Evolutionary conservation across 2,113 vertebrate species (phyloP).

Genomic region (Halcyon malimbica): DNA sequence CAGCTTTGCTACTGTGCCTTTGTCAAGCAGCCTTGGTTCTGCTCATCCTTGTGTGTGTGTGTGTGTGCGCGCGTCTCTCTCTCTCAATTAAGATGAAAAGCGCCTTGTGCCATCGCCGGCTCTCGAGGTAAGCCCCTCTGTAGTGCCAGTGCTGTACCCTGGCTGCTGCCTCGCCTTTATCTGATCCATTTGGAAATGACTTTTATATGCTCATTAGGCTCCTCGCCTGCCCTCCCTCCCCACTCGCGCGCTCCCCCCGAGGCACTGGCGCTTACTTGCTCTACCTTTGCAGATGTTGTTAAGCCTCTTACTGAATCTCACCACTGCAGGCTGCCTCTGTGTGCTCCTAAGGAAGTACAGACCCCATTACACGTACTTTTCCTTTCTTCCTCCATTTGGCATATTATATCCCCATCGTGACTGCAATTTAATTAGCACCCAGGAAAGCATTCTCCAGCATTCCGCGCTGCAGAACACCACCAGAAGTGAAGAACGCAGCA

Average conservation of each 20-base stretch:
- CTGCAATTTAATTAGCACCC: background rate
- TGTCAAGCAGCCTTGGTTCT: slow-evolving; percentile 41
- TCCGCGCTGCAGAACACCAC: background rate
- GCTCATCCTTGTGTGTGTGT: slow-evolving; percentile 48
- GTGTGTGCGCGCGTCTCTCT: background rate
- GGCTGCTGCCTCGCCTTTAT: slow-evolving; percentile 59
- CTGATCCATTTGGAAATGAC: slow-evolving; percentile 4
- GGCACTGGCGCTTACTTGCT: background rate
- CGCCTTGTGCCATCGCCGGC: slow-evolving; percentile 51
- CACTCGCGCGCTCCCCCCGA: background rate
- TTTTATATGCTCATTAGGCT: background rate
- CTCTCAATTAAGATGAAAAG: slow-evolving; percentile 76
- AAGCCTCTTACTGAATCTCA: slow-evolving; percentile 10
- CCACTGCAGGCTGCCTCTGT: background rate
- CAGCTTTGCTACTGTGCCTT: slow-evolving; percentile 78
- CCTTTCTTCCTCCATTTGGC: background rate
- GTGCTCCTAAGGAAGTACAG: background rate
- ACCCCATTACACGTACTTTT: accelerated
- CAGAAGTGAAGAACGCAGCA: background rate
- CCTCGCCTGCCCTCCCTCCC: background rate
- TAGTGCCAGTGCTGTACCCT: slow-evolving; percentile 61
- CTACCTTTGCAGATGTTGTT: slow-evolving; percentile 11
- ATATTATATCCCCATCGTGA: background rate
- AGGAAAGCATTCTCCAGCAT: background rate
- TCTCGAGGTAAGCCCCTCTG: slow-evolving; percentile 69